These are phyloP conservation scores for Amphipoea lucens DNA, from an alignment of 2,888 invertebrate genomes.

Conservation along the genomic window DNA sequence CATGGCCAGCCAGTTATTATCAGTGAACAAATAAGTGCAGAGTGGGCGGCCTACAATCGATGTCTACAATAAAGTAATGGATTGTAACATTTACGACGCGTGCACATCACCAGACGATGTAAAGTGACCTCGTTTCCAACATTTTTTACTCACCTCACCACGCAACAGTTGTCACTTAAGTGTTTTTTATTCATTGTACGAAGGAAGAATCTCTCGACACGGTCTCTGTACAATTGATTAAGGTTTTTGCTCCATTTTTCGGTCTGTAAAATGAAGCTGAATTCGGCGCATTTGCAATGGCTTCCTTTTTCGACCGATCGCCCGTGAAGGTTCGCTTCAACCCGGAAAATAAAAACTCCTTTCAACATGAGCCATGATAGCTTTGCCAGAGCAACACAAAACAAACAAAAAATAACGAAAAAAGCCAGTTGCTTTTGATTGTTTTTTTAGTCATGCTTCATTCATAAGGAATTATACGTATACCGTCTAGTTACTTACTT, in stretches of 20 bases:
- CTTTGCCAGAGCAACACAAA: constrained; percentile 43
- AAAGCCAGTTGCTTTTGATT: constrained; percentile 45
- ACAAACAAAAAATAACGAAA: constrained; percentile 47
- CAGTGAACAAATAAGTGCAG: constrained; percentile 63
- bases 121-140: constrained; percentile 73
- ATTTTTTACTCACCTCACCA: constrained; percentile 73
- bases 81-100: constrained; percentile 62
- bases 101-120: constrained; percentile 69
- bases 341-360: constrained; percentile 68
- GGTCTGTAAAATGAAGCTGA: constrained; percentile 64
- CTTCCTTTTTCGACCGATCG: constrained; percentile 72
- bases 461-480: constrained; percentile 38
- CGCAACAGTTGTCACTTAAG: constrained; percentile 63
- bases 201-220: constrained; percentile 68
- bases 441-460: constrained; percentile 41
- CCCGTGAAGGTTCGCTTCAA: constrained; percentile 73
- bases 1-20: constrained; percentile 72
- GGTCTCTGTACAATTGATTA: constrained; percentile 70
- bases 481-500: constrained; percentile 20
- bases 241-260: constrained; percentile 70
- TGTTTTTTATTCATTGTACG: constrained; percentile 59
- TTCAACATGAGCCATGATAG: constrained; percentile 55
- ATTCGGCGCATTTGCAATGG: constrained; percentile 70
- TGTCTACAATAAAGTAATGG: constrained; percentile 60
- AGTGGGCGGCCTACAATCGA: constrained; percentile 63